These are phyloP conservation scores for Capitella teleta DNA, from an alignment of 1,140 invertebrate genomes.

Conservation along the genomic window DNA sequence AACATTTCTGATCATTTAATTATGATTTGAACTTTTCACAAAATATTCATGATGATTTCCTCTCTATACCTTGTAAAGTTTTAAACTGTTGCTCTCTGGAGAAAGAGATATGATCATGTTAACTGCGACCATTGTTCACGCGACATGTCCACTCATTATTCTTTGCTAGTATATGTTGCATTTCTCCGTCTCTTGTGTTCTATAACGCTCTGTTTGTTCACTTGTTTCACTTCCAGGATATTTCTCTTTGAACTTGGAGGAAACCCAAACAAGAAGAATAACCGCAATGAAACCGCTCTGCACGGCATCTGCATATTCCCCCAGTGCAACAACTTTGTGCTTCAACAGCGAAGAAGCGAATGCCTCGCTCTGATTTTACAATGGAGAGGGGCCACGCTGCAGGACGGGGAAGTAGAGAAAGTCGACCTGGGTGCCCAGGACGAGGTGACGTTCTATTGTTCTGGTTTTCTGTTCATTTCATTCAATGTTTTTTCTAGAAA, in stretches of 20 bases:
- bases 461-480: not conserved
- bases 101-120: no score
- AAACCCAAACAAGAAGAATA: conserved; percentile 60
- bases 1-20: no score
- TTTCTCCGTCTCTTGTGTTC: no score
- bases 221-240: conserved; percentile 45
- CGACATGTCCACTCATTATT: no score
- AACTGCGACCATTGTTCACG: no score
- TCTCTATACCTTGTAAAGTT: no score
- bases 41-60: no score
- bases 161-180: no score
- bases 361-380: conserved; percentile 54
- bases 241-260: conserved; percentile 56
- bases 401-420: conserved; percentile 49
- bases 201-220: not conserved
- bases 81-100: no score
- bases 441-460: conserved; percentile 40
- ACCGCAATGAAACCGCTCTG: conserved; percentile 52
- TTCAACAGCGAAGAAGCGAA: conserved; percentile 49
- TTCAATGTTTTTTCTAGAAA: conserved; percentile 42
- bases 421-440: conserved; percentile 52
- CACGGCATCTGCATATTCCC: conserved; percentile 47
- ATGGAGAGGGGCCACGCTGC: conserved; percentile 49
- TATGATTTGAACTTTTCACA: no score
- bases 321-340: conserved; percentile 38